Conservation (phyloP, 2,113 vertebrate genomes). For the Gadus macrocephalus region DNA sequence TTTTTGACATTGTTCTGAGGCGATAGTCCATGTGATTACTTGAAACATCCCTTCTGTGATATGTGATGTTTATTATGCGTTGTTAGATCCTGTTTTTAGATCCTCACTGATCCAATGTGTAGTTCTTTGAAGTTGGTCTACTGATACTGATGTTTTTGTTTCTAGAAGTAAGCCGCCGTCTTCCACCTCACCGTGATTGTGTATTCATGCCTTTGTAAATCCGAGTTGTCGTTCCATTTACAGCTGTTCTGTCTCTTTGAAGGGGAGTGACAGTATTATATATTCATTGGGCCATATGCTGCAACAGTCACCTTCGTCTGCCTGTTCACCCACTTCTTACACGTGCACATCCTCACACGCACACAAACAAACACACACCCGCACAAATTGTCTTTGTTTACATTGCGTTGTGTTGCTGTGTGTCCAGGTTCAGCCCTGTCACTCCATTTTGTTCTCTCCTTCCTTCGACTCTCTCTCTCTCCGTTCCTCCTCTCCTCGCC, state of each 20-base stretch:
- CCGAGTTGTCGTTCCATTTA: background rate
- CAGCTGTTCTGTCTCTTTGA: background rate
- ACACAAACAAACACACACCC: background rate
- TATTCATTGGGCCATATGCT: slow-evolving; percentile 2
- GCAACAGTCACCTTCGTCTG: background rate
- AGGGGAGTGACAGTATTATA: background rate
- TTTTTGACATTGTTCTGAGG: no score
- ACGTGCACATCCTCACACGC: background rate
- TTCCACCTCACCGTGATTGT: no score
- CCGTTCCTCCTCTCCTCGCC: background rate
- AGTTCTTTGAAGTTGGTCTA: no score
- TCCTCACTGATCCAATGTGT: no score
- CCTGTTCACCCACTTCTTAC: background rate
- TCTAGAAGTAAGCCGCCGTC: no score
- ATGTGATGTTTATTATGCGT: no score
- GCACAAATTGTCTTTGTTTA: background rate
- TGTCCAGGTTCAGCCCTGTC: background rate
- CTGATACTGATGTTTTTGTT: no score
- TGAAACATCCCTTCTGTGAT: no score
- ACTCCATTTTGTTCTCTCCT: background rate
- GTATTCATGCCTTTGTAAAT: background rate
- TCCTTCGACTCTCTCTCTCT: background rate
- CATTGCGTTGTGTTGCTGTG: background rate
- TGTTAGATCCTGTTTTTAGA: no score
- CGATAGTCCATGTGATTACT: no score